Evolutionary conservation across 2,113 vertebrate species (phyloP), one percentile per base, ranked within the genome.

Genomic region (Coreoperca whiteheadi): DNA sequence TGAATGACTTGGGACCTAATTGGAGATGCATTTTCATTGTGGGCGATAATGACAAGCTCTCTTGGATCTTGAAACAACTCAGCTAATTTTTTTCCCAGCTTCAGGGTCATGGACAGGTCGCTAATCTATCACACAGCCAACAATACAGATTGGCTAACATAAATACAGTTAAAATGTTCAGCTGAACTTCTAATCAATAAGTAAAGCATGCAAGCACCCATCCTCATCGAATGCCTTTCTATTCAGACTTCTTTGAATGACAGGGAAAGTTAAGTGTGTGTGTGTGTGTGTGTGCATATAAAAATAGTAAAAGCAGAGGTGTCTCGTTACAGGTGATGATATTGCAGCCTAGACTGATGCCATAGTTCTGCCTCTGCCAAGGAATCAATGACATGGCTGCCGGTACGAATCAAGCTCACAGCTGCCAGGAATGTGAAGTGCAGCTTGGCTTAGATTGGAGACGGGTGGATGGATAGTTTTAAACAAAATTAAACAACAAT

Each of bases 361-460:
- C 81, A 61, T 85, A 89, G 77, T 75, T 86, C 83, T 87, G 77
- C 87, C 80, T 90, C 89, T 85, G 87, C 84, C 39, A 39, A 88
- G 81, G 92, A 95, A 93, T 91, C 94, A 94, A 95, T 95, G 95
- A 93, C 94, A 95, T 85, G 94, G 92, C 87, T 96, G 94, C 92
- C 93, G 92, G 82, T 84, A 89, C 78, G 65, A 91, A 95, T 95
- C 91, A 95, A 79, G 82, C 88, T 94, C 93, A 93, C 79, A 79
- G 84, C 88, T 88, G 90, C 92, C 93, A 86, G 77, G 74, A 77
- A 84, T 69, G 72, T 81, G 87, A 84, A 84, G 74, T 64, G 48
- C 34, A 70, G 87, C 72, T 82, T 8, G 14, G 68, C 70, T 87
- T 64, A n/a, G 76, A 87, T 67, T 79, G 79, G 72, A 88, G 82